These are phyloP conservation scores for Sinonovacula constricta DNA, from an alignment of 1,140 invertebrate genomes.

Conservation along the genomic window DNA sequence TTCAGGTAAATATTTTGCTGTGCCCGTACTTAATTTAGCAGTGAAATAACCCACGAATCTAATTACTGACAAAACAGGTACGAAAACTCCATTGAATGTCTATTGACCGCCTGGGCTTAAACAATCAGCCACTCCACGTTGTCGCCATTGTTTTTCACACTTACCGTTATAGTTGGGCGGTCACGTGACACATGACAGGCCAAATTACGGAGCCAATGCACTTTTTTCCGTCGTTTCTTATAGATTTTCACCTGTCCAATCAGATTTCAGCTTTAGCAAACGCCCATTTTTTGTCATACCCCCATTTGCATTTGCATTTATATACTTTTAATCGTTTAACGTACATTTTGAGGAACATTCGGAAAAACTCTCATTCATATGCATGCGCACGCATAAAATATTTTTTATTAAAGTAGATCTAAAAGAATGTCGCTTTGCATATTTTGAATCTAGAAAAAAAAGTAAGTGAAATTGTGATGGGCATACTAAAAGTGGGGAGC, in stretches of 20 bases:
- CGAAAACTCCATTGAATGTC: constrained; percentile 44
- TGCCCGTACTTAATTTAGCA: constrained; percentile 24
- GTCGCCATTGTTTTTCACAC: constrained; percentile 50
- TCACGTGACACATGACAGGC: constrained; percentile 17
- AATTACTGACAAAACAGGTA: constrained; percentile 47
- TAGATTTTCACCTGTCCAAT: constrained; percentile 25
- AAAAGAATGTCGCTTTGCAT: neutral
- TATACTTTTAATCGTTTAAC: too few relatives aligned
- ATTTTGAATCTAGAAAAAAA: neutral
- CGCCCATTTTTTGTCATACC: constrained; percentile 10
- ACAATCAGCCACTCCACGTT: constrained; percentile 33
- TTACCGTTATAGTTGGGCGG: constrained; percentile 19
- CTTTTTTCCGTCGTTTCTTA: neutral
- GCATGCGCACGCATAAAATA: neutral
- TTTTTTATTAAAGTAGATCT: neutral
- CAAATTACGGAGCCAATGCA: neutral
- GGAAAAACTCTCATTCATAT: neutral
- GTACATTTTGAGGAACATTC: too few relatives aligned
- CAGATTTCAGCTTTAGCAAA: constrained; percentile 26
- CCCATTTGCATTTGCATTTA: neutral
- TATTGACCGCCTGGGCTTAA: constrained; percentile 45
- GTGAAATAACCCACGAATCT: constrained; percentile 41
- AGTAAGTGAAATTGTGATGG: neutral
- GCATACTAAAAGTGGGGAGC: neutral
- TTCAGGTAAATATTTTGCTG: constrained; percentile 28